Conservation (phyloP, 1,140 invertebrate genomes). For the Drosophila repletoides region DNA sequence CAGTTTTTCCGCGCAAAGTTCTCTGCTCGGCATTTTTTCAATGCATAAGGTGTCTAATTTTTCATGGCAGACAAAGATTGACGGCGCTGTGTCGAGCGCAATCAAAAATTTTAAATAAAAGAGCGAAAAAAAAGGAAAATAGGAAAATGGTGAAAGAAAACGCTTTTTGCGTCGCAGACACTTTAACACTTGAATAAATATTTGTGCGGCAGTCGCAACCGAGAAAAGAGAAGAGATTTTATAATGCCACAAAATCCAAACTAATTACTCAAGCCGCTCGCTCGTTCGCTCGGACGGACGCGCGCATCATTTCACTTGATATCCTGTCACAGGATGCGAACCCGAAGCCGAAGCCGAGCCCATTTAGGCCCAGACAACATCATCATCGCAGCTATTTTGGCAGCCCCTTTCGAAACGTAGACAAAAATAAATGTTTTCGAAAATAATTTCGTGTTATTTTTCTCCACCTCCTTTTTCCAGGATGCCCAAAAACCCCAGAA, state of each 20-base stretch:
- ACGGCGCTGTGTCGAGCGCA: constrained; percentile 63
- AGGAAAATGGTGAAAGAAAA: constrained; percentile 51
- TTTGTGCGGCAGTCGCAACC: constrained; percentile 60
- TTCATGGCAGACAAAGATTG: constrained; percentile 72
- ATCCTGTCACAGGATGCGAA: constrained; percentile 75
- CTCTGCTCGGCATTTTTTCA: constrained; percentile 31
- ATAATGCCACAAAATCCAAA: constrained; percentile 81
- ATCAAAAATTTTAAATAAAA: constrained; percentile 66
- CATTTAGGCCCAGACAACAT: constrained; percentile 52
- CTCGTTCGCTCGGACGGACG: constrained; percentile 47
- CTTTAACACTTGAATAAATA: constrained; percentile 82
- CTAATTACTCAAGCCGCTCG: constrained; percentile 75
- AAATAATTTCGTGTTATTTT: constrained; percentile 75
- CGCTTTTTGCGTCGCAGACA: constrained; percentile 68
- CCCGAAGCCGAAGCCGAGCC: background rate
- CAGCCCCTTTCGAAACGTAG: constrained; percentile 17
- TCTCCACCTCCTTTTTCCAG: constrained; percentile 9
- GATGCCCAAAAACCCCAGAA: background rate
- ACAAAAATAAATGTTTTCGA: constrained; percentile 78
- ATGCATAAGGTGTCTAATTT: constrained; percentile 81
- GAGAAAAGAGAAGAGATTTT: constrained; percentile 55
- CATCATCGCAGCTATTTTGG: constrained; percentile 37
- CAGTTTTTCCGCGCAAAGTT: constrained; percentile 41
- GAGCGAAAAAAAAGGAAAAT: constrained; percentile 24
- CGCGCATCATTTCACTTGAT: constrained; percentile 81